A percentile compares a stretch with the other conserved stretches of the same genome.
These are phyloP conservation scores for Tineola bisselliella DNA, from an alignment of 2,888 invertebrate genomes.

Conservation along the genomic window DNA sequence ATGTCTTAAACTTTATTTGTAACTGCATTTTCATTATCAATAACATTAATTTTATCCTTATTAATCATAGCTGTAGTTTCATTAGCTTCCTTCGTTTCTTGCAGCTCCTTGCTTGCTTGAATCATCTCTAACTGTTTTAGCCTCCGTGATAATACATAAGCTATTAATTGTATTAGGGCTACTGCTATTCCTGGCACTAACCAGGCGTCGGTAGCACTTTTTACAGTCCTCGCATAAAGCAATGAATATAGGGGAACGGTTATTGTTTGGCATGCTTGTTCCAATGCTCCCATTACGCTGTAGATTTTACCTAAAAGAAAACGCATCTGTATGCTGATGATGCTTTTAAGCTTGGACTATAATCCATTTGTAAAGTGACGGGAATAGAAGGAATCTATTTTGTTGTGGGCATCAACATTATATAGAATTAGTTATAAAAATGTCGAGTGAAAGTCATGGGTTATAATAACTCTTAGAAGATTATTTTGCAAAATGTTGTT, in stretches of 20 bases:
- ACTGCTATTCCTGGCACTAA: conserved; percentile 44
- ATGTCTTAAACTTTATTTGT: background rate
- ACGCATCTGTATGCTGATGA: too few relatives aligned
- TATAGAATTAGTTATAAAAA: too few relatives aligned
- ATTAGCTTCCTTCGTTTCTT: background rate
- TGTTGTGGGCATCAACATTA: too few relatives aligned
- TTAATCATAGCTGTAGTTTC: background rate
- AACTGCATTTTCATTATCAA: background rate
- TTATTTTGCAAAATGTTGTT: too few relatives aligned
- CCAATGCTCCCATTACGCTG: conserved; percentile 54
- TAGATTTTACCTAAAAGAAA: conserved; percentile 57
- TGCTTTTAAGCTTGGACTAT: too few relatives aligned
- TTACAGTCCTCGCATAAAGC: conserved; percentile 51
- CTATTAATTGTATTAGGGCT: conserved; percentile 38
- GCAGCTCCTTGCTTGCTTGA: background rate
- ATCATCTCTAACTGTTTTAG: conserved; percentile 18
- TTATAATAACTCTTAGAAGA: too few relatives aligned
- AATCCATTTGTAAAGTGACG: too few relatives aligned
- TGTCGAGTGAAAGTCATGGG: too few relatives aligned
- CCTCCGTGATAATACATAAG: conserved; percentile 40
- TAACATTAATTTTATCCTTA: background rate
- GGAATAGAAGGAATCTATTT: too few relatives aligned
- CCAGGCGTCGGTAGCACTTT: conserved; percentile 50
- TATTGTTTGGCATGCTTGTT: conserved; percentile 53
- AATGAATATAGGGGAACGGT: conserved; percentile 52